Conservation (phyloP, 2,113 vertebrate species). For the Xyrauchen texanus region DNA sequence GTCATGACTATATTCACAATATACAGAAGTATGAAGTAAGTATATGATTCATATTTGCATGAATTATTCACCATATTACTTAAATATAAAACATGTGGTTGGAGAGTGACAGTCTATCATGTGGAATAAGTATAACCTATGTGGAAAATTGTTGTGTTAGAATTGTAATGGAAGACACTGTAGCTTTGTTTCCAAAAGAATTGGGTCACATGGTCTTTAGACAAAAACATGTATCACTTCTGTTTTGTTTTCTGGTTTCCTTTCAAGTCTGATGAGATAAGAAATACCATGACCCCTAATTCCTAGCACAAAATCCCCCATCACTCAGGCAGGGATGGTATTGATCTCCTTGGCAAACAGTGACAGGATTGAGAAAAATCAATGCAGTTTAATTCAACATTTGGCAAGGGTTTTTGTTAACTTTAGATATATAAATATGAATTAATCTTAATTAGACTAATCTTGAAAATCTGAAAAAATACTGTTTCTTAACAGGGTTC, state of each 20-base stretch:
- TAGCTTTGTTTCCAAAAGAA: not conserved
- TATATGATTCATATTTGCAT: too few species aligned
- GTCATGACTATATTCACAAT: too few species aligned
- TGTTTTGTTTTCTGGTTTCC: not conserved
- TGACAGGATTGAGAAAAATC: constrained; percentile 48
- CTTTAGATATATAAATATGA: constrained; percentile 40
- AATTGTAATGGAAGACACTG: too few species aligned
- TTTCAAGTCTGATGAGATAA: constrained; percentile 2
- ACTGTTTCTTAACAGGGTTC: too few species aligned
- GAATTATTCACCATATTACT: too few species aligned
- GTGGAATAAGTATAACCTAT: too few species aligned
- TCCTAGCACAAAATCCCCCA: not conserved
- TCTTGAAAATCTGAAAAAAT: too few species aligned
- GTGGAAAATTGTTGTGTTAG: too few species aligned
- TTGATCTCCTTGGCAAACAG: constrained; percentile 15
- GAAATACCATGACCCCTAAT: not conserved
- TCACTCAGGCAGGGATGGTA: constrained; percentile 3
- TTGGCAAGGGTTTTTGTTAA: constrained; percentile 53
- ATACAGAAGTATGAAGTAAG: too few species aligned
- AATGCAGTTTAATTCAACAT: constrained; percentile 55
- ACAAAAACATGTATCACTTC: not conserved
- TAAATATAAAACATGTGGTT: too few species aligned
- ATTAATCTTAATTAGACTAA: too few species aligned
- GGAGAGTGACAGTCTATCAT: too few species aligned
- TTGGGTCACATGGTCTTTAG: not conserved